These are phyloP conservation scores for Aurelia sp. DNA, from an alignment of 30 jellyfish, hydroid and myxozoan genomes.

Conservation along the genomic window DNA sequence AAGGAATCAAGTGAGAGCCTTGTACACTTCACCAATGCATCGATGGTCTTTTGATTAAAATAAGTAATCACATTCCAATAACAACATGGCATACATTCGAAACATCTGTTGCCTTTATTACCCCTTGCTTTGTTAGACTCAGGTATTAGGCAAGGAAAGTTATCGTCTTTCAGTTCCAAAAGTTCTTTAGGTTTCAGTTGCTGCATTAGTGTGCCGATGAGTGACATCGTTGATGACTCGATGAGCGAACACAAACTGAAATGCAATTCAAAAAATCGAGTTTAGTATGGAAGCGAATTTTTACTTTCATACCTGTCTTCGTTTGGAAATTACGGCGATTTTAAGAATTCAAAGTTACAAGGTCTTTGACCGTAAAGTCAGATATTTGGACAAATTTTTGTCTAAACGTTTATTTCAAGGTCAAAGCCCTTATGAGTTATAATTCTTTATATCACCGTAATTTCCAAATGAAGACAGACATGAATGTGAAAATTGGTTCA, in stretches of 20 bases:
- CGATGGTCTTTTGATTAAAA: constrained; percentile 78
- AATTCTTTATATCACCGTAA: too few relatives aligned
- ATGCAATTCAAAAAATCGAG: neutral
- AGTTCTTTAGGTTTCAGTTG: constrained; percentile 81
- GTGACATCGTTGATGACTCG: constrained; percentile 74
- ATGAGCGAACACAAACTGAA: constrained; percentile 73
- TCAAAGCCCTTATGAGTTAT: too few relatives aligned
- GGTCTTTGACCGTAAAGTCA: too few relatives aligned
- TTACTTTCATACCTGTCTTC: too few relatives aligned
- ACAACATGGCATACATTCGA: constrained; percentile 86
- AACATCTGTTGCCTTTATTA: constrained; percentile 87
- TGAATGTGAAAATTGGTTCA: too few relatives aligned
- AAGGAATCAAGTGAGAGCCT: constrained; percentile 76
- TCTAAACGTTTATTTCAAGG: too few relatives aligned
- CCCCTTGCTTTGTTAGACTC: constrained; percentile 83
- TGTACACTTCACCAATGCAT: constrained; percentile 81
- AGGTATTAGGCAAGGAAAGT: constrained; percentile 80
- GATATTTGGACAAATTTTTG: too few relatives aligned
- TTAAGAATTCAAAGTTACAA: too few relatives aligned
- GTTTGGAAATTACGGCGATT: too few relatives aligned
- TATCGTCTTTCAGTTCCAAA: constrained; percentile 55
- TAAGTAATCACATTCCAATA: constrained; percentile 82
- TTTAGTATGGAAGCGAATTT: too few relatives aligned
- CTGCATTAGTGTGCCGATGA: constrained; percentile 62
- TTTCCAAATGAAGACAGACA: too few relatives aligned